phyloP scores from a whole-genome alignment of 2,888 invertebrate genomes.

The Branchipolynoe longqiensis region DNA sequence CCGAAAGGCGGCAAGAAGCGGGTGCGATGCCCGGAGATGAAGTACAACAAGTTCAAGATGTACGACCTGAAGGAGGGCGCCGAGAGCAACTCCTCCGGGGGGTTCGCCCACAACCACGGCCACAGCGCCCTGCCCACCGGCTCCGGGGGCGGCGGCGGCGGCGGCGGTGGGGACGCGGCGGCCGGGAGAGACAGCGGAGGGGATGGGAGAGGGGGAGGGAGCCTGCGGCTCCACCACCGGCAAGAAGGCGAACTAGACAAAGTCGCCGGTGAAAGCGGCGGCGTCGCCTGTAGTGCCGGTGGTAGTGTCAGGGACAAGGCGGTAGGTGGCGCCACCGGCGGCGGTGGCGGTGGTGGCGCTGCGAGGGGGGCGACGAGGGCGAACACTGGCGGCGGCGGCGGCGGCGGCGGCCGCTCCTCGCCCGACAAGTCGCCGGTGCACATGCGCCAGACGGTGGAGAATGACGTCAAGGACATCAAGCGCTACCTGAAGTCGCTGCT shows the following conservation, averaged over 20 bases:
- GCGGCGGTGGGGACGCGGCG: no score
- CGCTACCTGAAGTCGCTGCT: slow-evolving; percentile 72
- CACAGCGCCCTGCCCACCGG: background rate
- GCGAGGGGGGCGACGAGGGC: slow-evolving; percentile 3
- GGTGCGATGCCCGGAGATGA: slow-evolving; percentile 60
- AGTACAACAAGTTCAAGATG: slow-evolving; percentile 65
- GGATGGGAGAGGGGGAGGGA: background rate
- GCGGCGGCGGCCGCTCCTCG: slow-evolving; percentile 3
- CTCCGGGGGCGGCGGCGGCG: no score
- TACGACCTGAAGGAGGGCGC: slow-evolving; percentile 60
- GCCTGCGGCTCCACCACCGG: background rate
- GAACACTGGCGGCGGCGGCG: background rate
- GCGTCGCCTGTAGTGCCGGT: no score
- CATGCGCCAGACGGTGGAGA: slow-evolving; percentile 71
- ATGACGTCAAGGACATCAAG: slow-evolving; percentile 78
- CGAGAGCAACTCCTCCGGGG: slow-evolving; percentile 33
- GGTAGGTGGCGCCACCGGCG: background rate
- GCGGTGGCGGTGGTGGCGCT: background rate
- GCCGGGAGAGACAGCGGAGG: background rate
- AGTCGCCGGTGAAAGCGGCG: background rate
- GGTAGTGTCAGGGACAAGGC: background rate
- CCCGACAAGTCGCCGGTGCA: slow-evolving; percentile 64
- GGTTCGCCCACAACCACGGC: slow-evolving; percentile 15
- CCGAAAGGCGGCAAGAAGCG: slow-evolving; percentile 51
- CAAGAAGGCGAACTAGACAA: slow-evolving; percentile 14